Base-by-base conservation (phyloP, 2,888 invertebrate species). In the Onthophagus sagittarius region DNA sequence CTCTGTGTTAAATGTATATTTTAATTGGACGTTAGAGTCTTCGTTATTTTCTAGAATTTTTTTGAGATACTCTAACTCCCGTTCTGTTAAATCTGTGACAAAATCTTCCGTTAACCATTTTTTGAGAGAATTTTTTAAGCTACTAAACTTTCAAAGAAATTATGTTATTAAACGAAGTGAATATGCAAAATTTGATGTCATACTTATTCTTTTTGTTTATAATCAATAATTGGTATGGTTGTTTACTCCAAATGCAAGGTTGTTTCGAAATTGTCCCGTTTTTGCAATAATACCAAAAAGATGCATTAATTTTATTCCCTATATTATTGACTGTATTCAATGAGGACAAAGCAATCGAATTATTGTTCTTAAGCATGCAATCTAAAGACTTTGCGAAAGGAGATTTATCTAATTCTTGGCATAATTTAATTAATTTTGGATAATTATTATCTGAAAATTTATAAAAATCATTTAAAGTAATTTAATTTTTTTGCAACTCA, bases 211-310 rank as follows among this genome's bases (percentile, higher is more conserved):
- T 91, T 91, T 84, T 85, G 76, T 85, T 84, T 4, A 89, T 84
- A 0, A 90, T 85, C 0, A 92, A 83, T 0, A 88, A 85, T 5
- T 85, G 84, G 89, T 90, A 90, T 0, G 91, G 90, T 79, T 92
- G 91, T 63, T 85, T 86, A 1, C 90, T 85, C 88, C 92, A 89
- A 14, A 88, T 83, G 79, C 92, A 92, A 0, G 90, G 89, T 0
- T 23, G 74, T 13, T 71, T 15, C 5, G 78, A 75, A 65, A 79
- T 13, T n/a, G 78, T 78, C 6, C 84, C 84, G 79, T 85, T 78
- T 23, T 80, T 78, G 77, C 85, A 85, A 2, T 85, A 76, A 74
- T 31, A 67, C 53, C 39, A 73, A 11, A 72, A 13, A 53, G 63
- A 70, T 3, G 14, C 32, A 15, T 15, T 53, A 2, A 23, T 23